Base-by-base conservation (phyloP, 2,888 invertebrate genomes). In the Caenorhabditis auriculariae region DNA sequence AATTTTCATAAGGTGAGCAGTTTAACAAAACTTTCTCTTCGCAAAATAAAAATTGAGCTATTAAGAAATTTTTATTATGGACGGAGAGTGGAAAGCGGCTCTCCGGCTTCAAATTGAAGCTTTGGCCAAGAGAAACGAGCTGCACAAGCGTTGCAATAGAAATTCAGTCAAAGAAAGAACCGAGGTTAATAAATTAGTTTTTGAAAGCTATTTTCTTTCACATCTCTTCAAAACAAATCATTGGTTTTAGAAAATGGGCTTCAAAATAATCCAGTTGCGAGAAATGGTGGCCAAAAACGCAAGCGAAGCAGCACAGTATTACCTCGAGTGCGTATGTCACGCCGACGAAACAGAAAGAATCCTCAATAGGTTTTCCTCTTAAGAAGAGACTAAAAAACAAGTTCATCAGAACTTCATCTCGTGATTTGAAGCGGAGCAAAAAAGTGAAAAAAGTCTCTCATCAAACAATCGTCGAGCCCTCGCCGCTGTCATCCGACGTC, bases 331-430 rank as follows among this genome's bases (percentile, higher is more conserved):
- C 42, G 53, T 74, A 24, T 57, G 62, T 35, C 66, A 67, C 37
- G 63, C 74, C 19, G 76, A 77, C 42, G 77, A 76, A 42, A 74
- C 69, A 0, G 77, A 78, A n/a, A 35, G 64, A 9, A 50, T 69
- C 3, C 26, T 72, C 9, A 66, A 67, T 32, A 32, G 59, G 37
- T n/a, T n/a, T n/a, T n/a, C n/a, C n/a, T n/a, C n/a, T 9, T 28
- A 26, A 50, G 28, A 26, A 21, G 51, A 21, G 29, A 39, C n/a
- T 29, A 23, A 46, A 53, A 21, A 52, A 39, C 24, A 23, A 43
- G 28, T 42, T 35, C 23, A 41, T 27, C 26, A 53, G 52, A 45
- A 52, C 50, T 6, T 48, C 50, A 12, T 54, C 58, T n/a, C 38
- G 55, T 9, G 54, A 45, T 27, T 48, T 38, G 21, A n/a, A 21